Evolutionary conservation across 2,888 invertebrate species (phyloP), one percentile per base, ranked within the genome.

Genomic region (Glaucopsyche alexis): DNA sequence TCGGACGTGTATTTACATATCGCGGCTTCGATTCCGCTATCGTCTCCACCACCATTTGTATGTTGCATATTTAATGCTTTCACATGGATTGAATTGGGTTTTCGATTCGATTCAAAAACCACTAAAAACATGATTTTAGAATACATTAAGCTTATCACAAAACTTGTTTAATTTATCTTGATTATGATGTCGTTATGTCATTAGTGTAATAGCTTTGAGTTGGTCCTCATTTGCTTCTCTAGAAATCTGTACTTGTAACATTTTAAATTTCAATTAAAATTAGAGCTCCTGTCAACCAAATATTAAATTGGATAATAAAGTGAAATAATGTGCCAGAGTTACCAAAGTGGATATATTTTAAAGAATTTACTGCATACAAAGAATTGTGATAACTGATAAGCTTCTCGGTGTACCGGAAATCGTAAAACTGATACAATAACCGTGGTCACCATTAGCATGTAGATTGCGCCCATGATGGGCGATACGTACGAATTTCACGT

Each of bases 1-100:
- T 90, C 89, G 86, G 89, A 88, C 86, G 85, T 82, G 84, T 85
- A 91, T 92, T 92, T 86, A 87, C 91, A 92, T 91, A 91, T 91
- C 90, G 86, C 86, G 81, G 85, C 81, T 87, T 87, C 85, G 89
- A 90, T 90, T 89, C 86, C 84, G 82, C 84, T 87, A 87, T 86
- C 86, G 77, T 74, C 50, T 67, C 42, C 19, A 14, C 66, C 66
- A 66, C 77, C 75, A 77, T 77, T 77, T 77, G 77, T 77, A 77
- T 76, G 71, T 74, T 76, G 77, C 73, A 76, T 77, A 75, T 77
- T 77, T 75, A 77, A 77, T 77, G 77, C 74, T 74, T 72, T 69
- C 55, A 64, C 71, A 13, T 73, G 47, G 69, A 16, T 49, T 14
- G 29, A 60, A 60, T 60, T 60, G 29, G 60, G 4, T 16, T 60